Evolutionary conservation across 1,140 invertebrate species (phyloP).

Genomic region (Saxidomus purpurata): DNA sequence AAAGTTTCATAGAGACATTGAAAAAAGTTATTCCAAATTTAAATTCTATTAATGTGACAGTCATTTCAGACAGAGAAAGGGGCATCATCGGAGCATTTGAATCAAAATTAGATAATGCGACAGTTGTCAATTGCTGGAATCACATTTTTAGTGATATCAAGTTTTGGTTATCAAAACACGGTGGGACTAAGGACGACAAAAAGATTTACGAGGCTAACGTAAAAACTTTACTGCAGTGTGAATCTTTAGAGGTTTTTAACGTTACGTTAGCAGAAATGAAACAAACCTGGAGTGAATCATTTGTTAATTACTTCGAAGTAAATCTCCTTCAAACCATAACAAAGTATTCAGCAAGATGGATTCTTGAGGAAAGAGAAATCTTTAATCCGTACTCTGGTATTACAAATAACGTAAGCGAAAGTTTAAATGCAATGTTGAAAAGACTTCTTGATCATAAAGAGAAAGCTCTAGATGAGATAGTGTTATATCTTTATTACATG

Average conservation of each 20-base stretch:
- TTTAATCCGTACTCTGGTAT: too few relatives aligned
- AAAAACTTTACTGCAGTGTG: conserved; percentile 37
- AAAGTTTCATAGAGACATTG: conserved; percentile 4
- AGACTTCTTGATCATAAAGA: too few relatives aligned
- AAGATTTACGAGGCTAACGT: conserved; percentile 38
- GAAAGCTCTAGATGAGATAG: too few relatives aligned
- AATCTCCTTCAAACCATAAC: too few relatives aligned
- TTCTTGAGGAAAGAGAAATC: too few relatives aligned
- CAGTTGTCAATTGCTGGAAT: too few relatives aligned
- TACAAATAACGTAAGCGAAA: too few relatives aligned
- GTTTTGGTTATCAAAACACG: conserved; percentile 45
- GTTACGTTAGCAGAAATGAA: conserved; percentile 12
- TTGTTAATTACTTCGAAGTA: too few relatives aligned
- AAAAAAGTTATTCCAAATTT: conserved; percentile 25
- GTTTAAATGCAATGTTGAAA: too few relatives aligned
- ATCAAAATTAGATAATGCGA: neutral
- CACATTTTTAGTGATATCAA: conserved; percentile 31
- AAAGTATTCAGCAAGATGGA: too few relatives aligned
- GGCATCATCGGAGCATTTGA: conserved; percentile 39
- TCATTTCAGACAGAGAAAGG: conserved; percentile 28
- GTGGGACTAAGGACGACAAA: conserved; percentile 40
- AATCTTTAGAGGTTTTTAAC: neutral
- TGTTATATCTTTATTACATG: too few relatives aligned
- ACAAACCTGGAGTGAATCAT: conserved; percentile 17
- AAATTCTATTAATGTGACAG: conserved; percentile 22